phyloP scores from a whole-genome alignment of 2,888 invertebrate species.

The Amphipoea lucens region DNA sequence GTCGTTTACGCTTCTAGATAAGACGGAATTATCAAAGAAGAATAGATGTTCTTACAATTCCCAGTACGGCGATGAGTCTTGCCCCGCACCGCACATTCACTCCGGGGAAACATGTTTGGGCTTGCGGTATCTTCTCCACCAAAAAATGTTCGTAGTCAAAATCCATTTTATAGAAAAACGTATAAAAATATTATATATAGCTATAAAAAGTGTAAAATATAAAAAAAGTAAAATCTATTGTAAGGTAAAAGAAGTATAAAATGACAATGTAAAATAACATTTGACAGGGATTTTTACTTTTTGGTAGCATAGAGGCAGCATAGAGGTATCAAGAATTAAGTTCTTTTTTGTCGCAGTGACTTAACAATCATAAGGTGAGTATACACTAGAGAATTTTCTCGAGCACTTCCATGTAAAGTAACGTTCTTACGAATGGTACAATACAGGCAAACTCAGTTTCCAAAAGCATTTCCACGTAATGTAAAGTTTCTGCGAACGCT shows the following conservation, averaged over 20 bases:
- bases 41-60: slow-evolving; percentile 64
- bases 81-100: slow-evolving; percentile 60
- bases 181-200: slow-evolving; percentile 11
- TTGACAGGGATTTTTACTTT: slow-evolving; percentile 13
- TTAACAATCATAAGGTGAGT: too few species aligned
- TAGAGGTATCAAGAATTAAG: neutral
- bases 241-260: slow-evolving; percentile 35
- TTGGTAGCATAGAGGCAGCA: neutral
- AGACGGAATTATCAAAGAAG: slow-evolving; percentile 55
- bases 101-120: slow-evolving; percentile 37
- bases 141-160: slow-evolving; percentile 50
- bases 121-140: slow-evolving; percentile 43
- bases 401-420: too few species aligned
- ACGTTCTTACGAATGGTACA: too few species aligned
- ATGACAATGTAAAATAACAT: slow-evolving; percentile 39
- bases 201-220: slow-evolving; percentile 28
- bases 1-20: slow-evolving; percentile 54
- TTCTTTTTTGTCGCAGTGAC: neutral
- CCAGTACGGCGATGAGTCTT: slow-evolving; percentile 62
- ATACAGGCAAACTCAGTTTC: too few species aligned
- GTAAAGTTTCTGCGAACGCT: too few species aligned
- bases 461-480: too few species aligned
- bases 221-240: slow-evolving; percentile 31
- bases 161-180: slow-evolving; percentile 56
- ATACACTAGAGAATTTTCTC: too few species aligned